Conservation (phyloP, 2,113 vertebrate genomes). For the Lepus europaeus region DNA sequence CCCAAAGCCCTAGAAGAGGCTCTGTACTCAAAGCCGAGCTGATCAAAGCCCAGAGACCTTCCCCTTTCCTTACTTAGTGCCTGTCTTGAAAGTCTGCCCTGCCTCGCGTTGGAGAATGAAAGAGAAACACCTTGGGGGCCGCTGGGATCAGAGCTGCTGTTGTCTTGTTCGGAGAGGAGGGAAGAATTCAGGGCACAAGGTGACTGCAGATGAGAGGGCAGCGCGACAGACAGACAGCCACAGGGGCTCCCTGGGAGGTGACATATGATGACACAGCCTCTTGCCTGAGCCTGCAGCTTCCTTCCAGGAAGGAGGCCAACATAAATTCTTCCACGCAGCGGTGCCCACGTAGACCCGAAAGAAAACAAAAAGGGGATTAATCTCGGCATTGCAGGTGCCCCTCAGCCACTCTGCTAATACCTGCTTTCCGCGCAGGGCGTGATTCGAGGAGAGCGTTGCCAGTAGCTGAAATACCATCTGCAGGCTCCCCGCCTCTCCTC, state of each 20-base stretch:
- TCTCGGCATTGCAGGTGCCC: slow-evolving; percentile 62
- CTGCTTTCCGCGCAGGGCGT: slow-evolving; percentile 34
- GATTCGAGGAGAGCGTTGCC: slow-evolving; percentile 68
- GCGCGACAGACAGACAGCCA: slow-evolving; percentile 48
- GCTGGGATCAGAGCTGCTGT: neutral
- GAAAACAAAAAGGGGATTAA: slow-evolving; percentile 79
- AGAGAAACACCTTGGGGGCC: neutral
- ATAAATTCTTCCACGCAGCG: slow-evolving; percentile 75
- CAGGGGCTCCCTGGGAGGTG: slow-evolving; percentile 37
- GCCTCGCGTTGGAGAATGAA: neutral
- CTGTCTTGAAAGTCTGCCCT: neutral
- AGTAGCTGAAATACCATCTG: slow-evolving; percentile 66
- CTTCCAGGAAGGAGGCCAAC: slow-evolving; percentile 78
- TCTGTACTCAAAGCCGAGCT: neutral
- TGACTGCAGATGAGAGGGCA: neutral
- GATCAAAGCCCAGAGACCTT: neutral
- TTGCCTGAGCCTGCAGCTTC: slow-evolving; percentile 52
- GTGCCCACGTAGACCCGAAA: slow-evolving; percentile 58
- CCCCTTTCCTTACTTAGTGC: neutral
- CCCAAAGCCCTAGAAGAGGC: neutral
- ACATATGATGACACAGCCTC: slow-evolving; percentile 70
- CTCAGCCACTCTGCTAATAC: slow-evolving; percentile 60
- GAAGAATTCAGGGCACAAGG: neutral
- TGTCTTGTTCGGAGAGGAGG: neutral
- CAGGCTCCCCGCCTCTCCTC: neutral